Evolutionary conservation across 2,113 vertebrate genomes (phyloP).

Genomic region (Cinclus mexicanus): DNA sequence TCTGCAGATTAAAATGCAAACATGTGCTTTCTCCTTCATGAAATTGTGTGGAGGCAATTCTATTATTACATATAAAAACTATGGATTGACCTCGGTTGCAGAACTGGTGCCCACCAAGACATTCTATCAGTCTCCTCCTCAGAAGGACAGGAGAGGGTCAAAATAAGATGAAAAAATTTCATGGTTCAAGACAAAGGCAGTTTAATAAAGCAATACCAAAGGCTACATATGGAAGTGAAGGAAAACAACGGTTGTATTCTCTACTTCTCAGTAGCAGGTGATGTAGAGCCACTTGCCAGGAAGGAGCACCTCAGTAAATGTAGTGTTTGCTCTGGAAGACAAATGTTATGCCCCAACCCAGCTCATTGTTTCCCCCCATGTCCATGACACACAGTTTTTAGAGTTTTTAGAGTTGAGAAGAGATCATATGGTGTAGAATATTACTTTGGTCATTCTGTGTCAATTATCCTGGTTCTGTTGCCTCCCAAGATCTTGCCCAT

Average conservation of each 20-base stretch:
- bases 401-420: background rate
- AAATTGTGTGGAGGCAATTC: background rate
- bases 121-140: background rate
- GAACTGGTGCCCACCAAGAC: background rate
- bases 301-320: background rate
- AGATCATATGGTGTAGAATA: background rate
- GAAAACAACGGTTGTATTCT: background rate
- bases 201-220: background rate
- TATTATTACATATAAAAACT: background rate
- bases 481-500: no score
- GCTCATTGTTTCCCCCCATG: accelerated
- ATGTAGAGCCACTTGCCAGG: background rate
- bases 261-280: background rate
- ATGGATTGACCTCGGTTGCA: background rate
- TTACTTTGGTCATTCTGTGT: background rate
- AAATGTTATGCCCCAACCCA: background rate
- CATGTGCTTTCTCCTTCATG: background rate
- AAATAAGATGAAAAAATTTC: background rate
- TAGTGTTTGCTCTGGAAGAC: background rate
- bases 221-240: accelerated
- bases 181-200: background rate
- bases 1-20: background rate
- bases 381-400: background rate
- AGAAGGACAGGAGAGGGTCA: background rate
- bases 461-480: background rate